Evolutionary conservation across 2,888 invertebrate genomes (phyloP), one percentile per base, ranked within the genome.

Genomic region (Sabellastarte sp.): DNA sequence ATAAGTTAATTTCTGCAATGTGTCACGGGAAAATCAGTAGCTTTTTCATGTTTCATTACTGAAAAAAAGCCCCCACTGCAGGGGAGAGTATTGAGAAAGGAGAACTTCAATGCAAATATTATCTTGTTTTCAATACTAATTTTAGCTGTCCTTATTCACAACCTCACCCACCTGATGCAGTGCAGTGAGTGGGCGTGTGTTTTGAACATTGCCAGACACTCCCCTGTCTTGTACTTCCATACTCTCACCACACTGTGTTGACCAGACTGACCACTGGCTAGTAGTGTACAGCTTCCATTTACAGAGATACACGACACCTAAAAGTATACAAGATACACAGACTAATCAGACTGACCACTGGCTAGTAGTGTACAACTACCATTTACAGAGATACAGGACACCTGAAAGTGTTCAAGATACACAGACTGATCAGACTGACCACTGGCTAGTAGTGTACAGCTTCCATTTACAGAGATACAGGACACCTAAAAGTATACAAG

Each of bases 231-330:
- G 65, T 77, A 80, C 63, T 75, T 77, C 84, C 84, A 84, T 41
- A 84, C 69, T 29, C 83, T 71, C 15, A 83, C 79, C 32, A 80
- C 77, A 71, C 80, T 79, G 67, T 80, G 75, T 26, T 70, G 68
- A 0, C 84, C 84, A 28, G 79, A 78, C 73, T 84, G 83, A 41
- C 83, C 83, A 15, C 80, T 78, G 30, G 83, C 84, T 56, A 84
- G 69, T 51, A 83, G 65, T 24, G 76, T 71, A 24, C 75, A 73
- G 65, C 69, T 76, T 20, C 74, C 74, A 60, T 74, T 79, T 65
- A 81, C 61, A n/a, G 78, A 70, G 32, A 83, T 63, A 64, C 80
- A 77, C 1, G 80, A 80, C 5, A 82, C 76, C 81, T 81, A 64
- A 41, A 41, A 41, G 41, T 20, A 41, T 41, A 41, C 41, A 41